Evolutionary conservation across 2,888 invertebrate species (phyloP), one percentile per base, ranked within the genome.

Genomic region (Meliscaeva auricollis): DNA sequence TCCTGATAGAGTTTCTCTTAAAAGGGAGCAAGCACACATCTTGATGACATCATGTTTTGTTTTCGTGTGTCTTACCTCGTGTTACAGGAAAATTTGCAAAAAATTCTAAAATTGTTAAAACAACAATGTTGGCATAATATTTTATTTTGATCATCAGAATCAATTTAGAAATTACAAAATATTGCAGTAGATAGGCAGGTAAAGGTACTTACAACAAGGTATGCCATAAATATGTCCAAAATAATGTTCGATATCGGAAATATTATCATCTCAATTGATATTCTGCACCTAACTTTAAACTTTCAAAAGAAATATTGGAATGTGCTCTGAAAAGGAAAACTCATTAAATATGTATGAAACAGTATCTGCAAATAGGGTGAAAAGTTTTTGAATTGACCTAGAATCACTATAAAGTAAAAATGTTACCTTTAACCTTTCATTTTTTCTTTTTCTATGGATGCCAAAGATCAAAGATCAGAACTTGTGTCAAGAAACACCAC

Each of bases 11-110:
- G 13, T 58, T 58, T 58, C 58, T 58, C 58, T 58, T 58, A 20
- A 35, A 38, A 58, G 26, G 0, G 20, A 54, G 17, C 11, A 20
- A 17, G 35, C 13, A 20, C 9, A 1, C 13, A n/a, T 11, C n/a
- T n/a, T n/a, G 7, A 58, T 58, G 58, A 58, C 58, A 58, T 58
- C 58, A 58, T 20, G 35, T 20, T 38, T 58, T 58, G 35, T 58
- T 58, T 58, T 58, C 20, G 20, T 38, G 7, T 46, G 5, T 2
- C 15, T 17, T 32, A 15, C 17, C 5, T 56, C 20, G 35, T 56
- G 32, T 35, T 3, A 26, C 4, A 2, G 15, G 26, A 11, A 9
- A 13, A 26, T 13, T 48, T n/a, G 2, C 13, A 41, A n/a, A 26
- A 26, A 26, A 26, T 26, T 26, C 2, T 26, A n/a, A n/a, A n/a